Evolutionary conservation across 2,888 invertebrate species (phyloP).

Genomic region (Pterostichus madidus): DNA sequence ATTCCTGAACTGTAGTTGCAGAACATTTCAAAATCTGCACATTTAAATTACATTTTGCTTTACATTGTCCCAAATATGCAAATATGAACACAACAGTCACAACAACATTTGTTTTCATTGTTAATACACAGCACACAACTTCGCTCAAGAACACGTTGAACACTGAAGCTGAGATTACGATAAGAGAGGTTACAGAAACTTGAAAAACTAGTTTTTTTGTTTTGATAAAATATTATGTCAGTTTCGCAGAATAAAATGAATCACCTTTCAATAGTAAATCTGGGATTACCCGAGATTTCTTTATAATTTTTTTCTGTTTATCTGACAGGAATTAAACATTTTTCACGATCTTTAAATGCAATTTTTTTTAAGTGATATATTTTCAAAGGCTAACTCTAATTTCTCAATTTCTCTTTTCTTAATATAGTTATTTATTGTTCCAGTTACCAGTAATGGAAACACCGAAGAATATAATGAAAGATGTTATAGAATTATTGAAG

Average conservation of each 20-base stretch:
- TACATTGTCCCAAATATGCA: background rate
- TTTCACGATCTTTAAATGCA: no score
- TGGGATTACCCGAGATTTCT: no score
- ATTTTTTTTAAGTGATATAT: no score
- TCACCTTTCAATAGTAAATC: background rate
- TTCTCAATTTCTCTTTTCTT: no score
- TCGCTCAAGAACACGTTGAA: background rate
- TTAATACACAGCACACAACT: background rate
- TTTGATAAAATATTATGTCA: background rate
- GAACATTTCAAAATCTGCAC: slow-evolving; percentile 1
- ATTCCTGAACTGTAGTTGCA: slow-evolving; percentile 16
- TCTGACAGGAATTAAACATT: no score
- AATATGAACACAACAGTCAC: background rate
- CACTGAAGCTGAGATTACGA: background rate
- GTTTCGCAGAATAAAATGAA: background rate
- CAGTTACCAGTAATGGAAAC: slow-evolving; percentile 85
- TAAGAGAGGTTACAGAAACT: slow-evolving; percentile 1
- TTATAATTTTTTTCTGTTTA: no score
- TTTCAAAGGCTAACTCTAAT: no score
- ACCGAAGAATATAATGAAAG: slow-evolving; percentile 84
- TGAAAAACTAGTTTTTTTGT: background rate
- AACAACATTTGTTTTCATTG: background rate
- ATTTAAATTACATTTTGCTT: slow-evolving; percentile 24
- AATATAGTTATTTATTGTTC: background rate
- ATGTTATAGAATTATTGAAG: slow-evolving; percentile 82